Percentiles rank a stretch among this genome's conserved stretches.
These are phyloP conservation scores for Tetramorium parvispinum DNA, from an alignment of 1,140 invertebrate species.

Conservation along the genomic window DNA sequence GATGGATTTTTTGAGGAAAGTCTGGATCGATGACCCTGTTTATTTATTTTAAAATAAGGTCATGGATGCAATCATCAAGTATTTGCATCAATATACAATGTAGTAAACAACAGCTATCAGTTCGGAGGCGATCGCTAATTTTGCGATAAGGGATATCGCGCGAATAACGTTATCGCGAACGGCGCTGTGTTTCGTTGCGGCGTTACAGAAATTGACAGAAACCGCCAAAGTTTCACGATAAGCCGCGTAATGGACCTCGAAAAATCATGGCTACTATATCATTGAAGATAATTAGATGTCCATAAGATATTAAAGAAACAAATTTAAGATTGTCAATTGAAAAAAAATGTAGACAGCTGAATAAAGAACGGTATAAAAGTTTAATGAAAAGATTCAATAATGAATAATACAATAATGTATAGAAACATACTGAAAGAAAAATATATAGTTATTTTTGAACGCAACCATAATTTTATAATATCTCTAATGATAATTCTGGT, in stretches of 20 bases:
- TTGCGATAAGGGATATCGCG: constrained; percentile 74
- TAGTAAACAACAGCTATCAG: constrained; percentile 80
- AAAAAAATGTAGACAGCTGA: neutral
- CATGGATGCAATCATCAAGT: constrained; percentile 69
- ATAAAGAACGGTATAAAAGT: neutral
- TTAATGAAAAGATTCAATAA: neutral
- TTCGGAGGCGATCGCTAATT: constrained; percentile 71
- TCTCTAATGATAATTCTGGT: too few species aligned
- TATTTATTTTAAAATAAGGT: constrained; percentile 77
- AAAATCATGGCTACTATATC: neutral
- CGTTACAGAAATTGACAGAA: constrained; percentile 27
- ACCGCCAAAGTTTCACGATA: constrained; percentile 45
- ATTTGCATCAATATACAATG: constrained; percentile 75
- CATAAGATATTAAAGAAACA: too few species aligned
- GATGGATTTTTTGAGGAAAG: constrained; percentile 20
- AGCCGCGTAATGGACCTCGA: neutral
- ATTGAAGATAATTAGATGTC: neutral
- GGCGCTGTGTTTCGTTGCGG: neutral
- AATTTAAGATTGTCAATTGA: neutral
- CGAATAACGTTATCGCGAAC: constrained; percentile 11
- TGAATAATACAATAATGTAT: neutral
- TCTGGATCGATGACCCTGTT: constrained; percentile 65
- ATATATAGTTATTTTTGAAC: too few species aligned
- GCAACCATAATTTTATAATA: too few species aligned
- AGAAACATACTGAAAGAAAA: neutral